Evolutionary conservation across 2,797 vertebrate species (phyloP).

Genomic region (Enteromius fasciolatus): DNA sequence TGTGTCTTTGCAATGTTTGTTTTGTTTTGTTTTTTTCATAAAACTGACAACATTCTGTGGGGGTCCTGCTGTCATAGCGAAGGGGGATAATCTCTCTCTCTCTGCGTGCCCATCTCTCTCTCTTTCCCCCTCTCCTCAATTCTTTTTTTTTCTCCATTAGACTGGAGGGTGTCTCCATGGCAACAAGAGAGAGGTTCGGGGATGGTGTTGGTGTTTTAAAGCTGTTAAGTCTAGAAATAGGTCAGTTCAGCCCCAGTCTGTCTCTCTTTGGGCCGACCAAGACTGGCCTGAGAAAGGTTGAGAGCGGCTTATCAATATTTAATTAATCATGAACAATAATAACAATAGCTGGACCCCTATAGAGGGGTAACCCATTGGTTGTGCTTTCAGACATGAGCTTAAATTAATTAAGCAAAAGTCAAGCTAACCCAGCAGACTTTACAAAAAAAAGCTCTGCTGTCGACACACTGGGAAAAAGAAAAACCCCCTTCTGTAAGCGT

Average conservation of each 20-base stretch:
- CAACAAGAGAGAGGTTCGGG: slow-evolving; percentile 76
- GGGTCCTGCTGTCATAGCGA: slow-evolving; percentile 67
- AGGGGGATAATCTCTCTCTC: slow-evolving; percentile 48
- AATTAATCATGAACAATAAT: slow-evolving; percentile 56
- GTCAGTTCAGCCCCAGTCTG: slow-evolving; percentile 67
- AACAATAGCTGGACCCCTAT: slow-evolving; percentile 25
- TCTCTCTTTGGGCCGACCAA: slow-evolving; percentile 53
- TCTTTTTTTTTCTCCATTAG: slow-evolving; percentile 67
- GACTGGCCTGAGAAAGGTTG: slow-evolving; percentile 58
- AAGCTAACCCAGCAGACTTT: not conserved
- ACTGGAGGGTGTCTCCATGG: slow-evolving; percentile 82
- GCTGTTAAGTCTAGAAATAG: slow-evolving; percentile 74
- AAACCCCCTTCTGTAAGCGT: slow-evolving; percentile 4
- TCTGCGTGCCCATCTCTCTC: no score
- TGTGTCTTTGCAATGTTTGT: slow-evolving; percentile 65
- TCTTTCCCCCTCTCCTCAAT: slow-evolving; percentile 50
- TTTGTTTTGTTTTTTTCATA: slow-evolving; percentile 57
- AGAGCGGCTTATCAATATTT: slow-evolving; percentile 65
- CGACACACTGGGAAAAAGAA: slow-evolving; percentile 38
- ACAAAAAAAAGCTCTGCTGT: slow-evolving; percentile 25
- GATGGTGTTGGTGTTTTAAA: slow-evolving; percentile 65
- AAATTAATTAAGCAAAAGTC: slow-evolving; percentile 47
- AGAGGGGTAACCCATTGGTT: slow-evolving; percentile 12
- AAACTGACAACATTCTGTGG: slow-evolving; percentile 64
- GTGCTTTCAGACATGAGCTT: slow-evolving; percentile 42